phyloP scores from a whole-genome alignment of 2,113 vertebrate genomes.

The Stegostoma tigrinum region DNA sequence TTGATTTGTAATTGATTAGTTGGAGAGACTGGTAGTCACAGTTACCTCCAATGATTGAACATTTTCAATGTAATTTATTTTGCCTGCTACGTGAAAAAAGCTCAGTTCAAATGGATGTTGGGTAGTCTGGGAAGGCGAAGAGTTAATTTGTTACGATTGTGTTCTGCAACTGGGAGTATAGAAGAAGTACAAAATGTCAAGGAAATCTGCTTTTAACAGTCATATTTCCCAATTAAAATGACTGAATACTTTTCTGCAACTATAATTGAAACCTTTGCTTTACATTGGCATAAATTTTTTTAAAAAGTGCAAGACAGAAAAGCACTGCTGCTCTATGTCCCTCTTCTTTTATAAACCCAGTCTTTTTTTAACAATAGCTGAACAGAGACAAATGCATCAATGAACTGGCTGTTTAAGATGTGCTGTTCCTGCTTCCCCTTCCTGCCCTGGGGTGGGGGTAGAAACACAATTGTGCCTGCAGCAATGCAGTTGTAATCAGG shows the following conservation, averaged over 20 bases:
- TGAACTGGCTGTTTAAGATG: neutral
- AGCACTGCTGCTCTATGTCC: neutral
- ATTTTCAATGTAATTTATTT: neutral
- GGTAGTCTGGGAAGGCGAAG: neutral
- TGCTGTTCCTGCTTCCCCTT: neutral
- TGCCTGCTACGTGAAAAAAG: neutral
- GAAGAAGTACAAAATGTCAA: neutral
- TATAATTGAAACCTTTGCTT: neutral
- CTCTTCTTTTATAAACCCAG: neutral
- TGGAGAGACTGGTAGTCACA: neutral
- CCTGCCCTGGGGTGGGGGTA: neutral
- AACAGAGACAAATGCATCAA: neutral
- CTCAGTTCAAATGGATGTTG: neutral
- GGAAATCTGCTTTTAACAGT: neutral
- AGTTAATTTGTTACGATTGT: neutral
- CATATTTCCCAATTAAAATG: neutral
- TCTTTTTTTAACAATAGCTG: neutral
- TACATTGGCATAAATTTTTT: no score
- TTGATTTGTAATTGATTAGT: neutral
- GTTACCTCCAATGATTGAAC: neutral
- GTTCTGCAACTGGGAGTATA: neutral
- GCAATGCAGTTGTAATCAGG: constrained; percentile 19
- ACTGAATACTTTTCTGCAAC: neutral
- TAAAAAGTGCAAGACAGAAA: neutral
- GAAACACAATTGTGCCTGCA: neutral